phyloP scores from a whole-genome alignment of 1,140 invertebrate species.

The Drosophila nasuta region DNA sequence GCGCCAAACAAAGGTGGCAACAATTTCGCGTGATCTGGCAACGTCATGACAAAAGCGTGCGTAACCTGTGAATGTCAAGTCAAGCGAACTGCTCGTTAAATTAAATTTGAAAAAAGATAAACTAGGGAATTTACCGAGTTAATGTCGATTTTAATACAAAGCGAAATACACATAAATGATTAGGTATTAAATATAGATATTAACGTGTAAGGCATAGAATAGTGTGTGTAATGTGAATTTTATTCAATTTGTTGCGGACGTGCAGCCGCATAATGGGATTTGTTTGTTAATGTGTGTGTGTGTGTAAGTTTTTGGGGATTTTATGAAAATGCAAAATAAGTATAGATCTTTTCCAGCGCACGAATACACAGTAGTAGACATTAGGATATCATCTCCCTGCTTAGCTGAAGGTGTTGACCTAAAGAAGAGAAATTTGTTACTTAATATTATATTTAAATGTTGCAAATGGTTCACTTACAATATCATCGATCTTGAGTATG shows the following conservation, averaged over 20 bases:
- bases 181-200: slow-evolving; percentile 68
- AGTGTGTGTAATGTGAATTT: slow-evolving; percentile 69
- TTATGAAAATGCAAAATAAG: slow-evolving; percentile 64
- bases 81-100: neutral
- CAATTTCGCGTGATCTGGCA: neutral
- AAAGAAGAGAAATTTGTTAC: neutral
- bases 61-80: slow-evolving; percentile 11
- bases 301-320: slow-evolving; percentile 32
- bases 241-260: slow-evolving; percentile 62
- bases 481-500: slow-evolving; percentile 99
- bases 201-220: slow-evolving; percentile 63
- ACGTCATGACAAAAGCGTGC: neutral
- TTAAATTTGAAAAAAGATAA: neutral
- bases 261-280: slow-evolving; percentile 50
- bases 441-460: neutral
- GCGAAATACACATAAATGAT: slow-evolving; percentile 59
- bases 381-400: slow-evolving; percentile 14
- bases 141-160: slow-evolving; percentile 41
- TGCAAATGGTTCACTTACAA: slow-evolving; percentile 88
- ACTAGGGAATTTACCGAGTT: neutral
- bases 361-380: slow-evolving; percentile 31
- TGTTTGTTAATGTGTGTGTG: slow-evolving; percentile 25
- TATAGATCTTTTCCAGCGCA: slow-evolving; percentile 48
- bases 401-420: slow-evolving; percentile 82
- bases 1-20: neutral